Evolutionary conservation across 2,888 invertebrate genomes (phyloP).

Genomic region (Acanthoscelides obtectus): DNA sequence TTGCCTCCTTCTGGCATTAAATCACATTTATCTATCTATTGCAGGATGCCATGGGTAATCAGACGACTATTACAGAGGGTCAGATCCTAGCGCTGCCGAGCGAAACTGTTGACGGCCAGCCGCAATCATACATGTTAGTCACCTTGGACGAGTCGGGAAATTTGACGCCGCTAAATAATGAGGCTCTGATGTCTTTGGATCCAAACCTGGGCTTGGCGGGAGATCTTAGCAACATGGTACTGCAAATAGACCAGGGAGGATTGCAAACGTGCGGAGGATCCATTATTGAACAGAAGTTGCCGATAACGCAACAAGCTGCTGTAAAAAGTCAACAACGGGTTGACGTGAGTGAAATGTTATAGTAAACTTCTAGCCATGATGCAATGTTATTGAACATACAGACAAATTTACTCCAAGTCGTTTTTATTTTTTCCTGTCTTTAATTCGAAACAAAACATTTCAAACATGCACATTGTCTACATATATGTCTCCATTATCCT

Average conservation of each 20-base stretch:
- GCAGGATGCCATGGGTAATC: constrained; percentile 44
- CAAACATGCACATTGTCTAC: no score
- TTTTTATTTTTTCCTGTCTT: no score
- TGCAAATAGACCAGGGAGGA: constrained; percentile 51
- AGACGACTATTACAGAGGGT: constrained; percentile 53
- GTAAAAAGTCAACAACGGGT: constrained; percentile 7
- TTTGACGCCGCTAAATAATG: constrained; percentile 67
- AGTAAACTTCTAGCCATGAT: no score
- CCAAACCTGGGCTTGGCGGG: constrained; percentile 49
- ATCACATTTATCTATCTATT: no score
- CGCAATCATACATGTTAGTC: constrained; percentile 69
- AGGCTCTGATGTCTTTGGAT: constrained; percentile 57
- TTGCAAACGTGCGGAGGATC: constrained; percentile 6
- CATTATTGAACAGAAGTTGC: constrained; percentile 7
- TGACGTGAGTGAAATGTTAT: not conserved
- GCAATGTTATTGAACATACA: no score
- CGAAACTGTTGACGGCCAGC: constrained; percentile 63
- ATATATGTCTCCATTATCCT: no score
- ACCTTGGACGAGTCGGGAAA: constrained; percentile 67
- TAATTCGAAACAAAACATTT: no score
- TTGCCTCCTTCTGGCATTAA: no score
- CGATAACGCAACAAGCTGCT: constrained; percentile 12
- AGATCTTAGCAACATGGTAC: constrained; percentile 50
- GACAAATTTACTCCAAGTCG: no score
- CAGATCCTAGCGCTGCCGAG: constrained; percentile 70